Evolutionary conservation across 2,888 invertebrate species (phyloP).

Genomic region (Lutraria lutraria): DNA sequence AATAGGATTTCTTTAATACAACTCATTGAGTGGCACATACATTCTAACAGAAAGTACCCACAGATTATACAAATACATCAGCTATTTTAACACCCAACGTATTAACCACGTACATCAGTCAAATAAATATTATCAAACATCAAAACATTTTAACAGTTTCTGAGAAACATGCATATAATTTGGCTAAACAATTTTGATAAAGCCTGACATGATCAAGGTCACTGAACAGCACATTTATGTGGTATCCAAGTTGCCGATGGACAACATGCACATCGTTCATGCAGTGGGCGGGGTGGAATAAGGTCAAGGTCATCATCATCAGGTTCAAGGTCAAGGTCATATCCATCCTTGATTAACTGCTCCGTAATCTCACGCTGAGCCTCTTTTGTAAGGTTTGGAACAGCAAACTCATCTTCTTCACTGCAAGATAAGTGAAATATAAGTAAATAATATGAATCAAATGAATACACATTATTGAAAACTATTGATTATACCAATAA

Average conservation of each 20-base stretch:
- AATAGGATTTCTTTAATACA: no score
- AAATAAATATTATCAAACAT: no score
- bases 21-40: no score
- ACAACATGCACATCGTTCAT: constrained; percentile 87
- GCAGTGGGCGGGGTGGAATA: constrained; percentile 87
- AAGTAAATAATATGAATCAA: background rate
- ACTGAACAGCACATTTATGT: constrained; percentile 64
- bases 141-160: background rate
- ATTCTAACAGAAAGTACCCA: no score
- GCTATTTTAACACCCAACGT: no score
- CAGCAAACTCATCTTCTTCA: constrained; percentile 87
- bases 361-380: constrained; percentile 89
- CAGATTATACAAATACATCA: no score
- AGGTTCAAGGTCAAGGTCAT: constrained; percentile 89
- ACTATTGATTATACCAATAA: no score
- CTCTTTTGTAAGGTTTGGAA: constrained; percentile 87
- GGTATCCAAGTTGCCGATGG: constrained; percentile 67
- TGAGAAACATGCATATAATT: background rate
- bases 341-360: constrained; percentile 89
- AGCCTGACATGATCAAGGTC: background rate
- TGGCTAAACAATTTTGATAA: background rate
- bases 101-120: no score
- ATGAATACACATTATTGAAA: background rate
- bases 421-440: constrained; percentile 82
- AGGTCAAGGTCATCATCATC: constrained; percentile 88